Conservation (phyloP, 2,797 vertebrate genomes). For the Betta splendens region DNA sequence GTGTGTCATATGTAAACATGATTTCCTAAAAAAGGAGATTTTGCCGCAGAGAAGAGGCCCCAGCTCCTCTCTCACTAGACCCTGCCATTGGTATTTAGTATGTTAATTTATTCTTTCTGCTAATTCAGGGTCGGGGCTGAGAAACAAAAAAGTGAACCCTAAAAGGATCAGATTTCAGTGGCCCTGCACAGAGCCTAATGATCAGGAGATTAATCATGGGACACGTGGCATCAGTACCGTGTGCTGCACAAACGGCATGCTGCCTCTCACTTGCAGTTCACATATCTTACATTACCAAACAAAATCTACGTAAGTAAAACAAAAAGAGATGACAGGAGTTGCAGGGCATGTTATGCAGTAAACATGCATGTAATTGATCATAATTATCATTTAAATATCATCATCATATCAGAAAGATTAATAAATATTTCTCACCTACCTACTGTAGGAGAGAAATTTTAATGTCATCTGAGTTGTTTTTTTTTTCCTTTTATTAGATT, state of each 20-base stretch:
- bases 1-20: slow-evolving; percentile 15
- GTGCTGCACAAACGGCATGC: neutral
- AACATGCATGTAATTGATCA: too few relatives aligned
- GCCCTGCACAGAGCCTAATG: slow-evolving; percentile 50
- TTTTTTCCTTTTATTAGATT: too few relatives aligned
- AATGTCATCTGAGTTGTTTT: neutral
- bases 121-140: slow-evolving; percentile 66
- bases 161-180: slow-evolving; percentile 63
- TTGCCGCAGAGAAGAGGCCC: slow-evolving; percentile 35
- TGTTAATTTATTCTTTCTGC: slow-evolving; percentile 74
- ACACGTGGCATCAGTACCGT: slow-evolving; percentile 50
- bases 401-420: neutral
- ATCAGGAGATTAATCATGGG: slow-evolving; percentile 68
- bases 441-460: neutral
- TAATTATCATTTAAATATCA: neutral
- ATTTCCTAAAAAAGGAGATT: slow-evolving; percentile 49
- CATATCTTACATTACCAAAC: neutral
- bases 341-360: neutral
- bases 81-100: slow-evolving; percentile 60
- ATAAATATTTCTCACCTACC: neutral
- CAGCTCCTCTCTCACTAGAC: slow-evolving; percentile 34
- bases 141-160: slow-evolving; percentile 67
- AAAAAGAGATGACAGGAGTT: too few relatives aligned
- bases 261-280: neutral
- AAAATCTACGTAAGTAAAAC: neutral